These are phyloP conservation scores for Pocota personata DNA, from an alignment of 2,888 invertebrate genomes.

Conservation along the genomic window DNA sequence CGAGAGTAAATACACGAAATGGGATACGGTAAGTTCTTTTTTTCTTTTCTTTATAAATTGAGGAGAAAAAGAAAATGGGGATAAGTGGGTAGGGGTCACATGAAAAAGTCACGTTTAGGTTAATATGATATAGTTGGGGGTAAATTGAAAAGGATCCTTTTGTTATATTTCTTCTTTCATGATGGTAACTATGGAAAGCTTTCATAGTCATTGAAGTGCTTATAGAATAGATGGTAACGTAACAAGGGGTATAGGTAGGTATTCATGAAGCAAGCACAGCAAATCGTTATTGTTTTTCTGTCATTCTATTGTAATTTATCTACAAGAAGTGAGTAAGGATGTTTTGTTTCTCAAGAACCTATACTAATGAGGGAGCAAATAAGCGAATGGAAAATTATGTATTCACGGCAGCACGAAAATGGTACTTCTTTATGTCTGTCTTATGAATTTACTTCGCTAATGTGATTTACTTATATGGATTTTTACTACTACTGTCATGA, in stretches of 20 bases:
- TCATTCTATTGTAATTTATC: slow-evolving; percentile 19
- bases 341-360: background rate
- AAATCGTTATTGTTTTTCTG: slow-evolving; percentile 4
- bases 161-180: background rate
- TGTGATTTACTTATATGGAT: background rate
- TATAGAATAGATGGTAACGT: background rate
- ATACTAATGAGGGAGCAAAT: slow-evolving; percentile 15
- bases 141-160: background rate
- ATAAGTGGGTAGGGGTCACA: background rate
- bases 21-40: slow-evolving; percentile 89
- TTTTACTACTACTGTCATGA: too few species aligned
- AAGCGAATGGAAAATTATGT: background rate
- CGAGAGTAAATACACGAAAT: slow-evolving; percentile 90
- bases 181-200: background rate
- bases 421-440: background rate
- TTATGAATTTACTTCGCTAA: background rate
- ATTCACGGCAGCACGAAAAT: background rate
- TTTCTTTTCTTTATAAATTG: background rate
- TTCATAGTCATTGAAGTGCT: background rate
- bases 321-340: background rate
- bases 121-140: slow-evolving; percentile 3
- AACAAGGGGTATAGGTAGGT: background rate
- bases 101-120: slow-evolving; percentile 43
- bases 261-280: background rate
- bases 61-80: background rate